Base-by-base conservation (phyloP, 1,140 invertebrate genomes). In the Cotesia chilonis region DNA sequence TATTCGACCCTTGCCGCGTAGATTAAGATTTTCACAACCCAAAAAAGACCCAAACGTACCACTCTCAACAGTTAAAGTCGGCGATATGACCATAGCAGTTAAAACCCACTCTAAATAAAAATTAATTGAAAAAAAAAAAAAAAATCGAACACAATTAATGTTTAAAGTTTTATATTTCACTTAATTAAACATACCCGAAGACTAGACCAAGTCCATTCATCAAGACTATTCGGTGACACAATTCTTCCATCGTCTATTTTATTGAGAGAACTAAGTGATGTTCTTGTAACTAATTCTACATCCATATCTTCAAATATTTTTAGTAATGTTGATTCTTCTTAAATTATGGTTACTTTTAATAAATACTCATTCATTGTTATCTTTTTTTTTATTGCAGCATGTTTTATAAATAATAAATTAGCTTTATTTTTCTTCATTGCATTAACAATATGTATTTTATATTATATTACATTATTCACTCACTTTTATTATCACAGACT, bases 151-250 rank as follows among this genome's bases (percentile, higher is more conserved):
- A 17, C 0, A 28, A 28, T 28, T 28, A 28, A 28, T 28, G 3
- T 28, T 28, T 28, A 28, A 28, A 28, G 28, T 28, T 28, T 28
- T 28, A 28, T 28, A 28, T 28, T 28, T 28, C 28, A 28, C 28
- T 28, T 28, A 28, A 28, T 28, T 17, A n/a, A 57, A 79, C 81
- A 84, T 73, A 87, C 85, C 74, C 84, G 81, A 9, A 87, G 72
- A 66, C 78, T 83, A 6, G 81, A 79, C 85, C 85, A 88, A 1
- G 85, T 86, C 82, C 84, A 87, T 10, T 85, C 83, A 38, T 84
- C 82, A 17, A 85, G 76, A 74, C 77, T 81, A 61, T 80, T 81
- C 0, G 84, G 81, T 4, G 83, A 83, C 28, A 85, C 78, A 12
- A 85, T 82, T 10, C 84, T 75, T 4, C 74, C 78, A 37, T 84